Conservation (phyloP, 2,888 invertebrate genomes). For the Vesta saturnalis region DNA sequence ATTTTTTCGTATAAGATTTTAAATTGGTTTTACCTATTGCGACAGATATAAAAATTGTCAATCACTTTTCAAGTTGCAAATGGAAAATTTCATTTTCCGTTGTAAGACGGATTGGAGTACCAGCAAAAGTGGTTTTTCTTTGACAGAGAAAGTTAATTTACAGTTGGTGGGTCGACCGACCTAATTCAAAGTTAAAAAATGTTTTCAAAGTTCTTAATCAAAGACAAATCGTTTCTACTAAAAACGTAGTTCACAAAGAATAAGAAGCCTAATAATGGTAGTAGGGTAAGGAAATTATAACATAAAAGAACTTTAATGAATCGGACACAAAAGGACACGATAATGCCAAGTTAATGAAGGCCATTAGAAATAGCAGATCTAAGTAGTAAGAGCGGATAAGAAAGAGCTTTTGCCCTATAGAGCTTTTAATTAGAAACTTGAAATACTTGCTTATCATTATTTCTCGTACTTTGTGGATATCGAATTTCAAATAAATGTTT, state of each 20-base stretch:
- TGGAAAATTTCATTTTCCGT: conserved; percentile 3
- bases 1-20: not conserved
- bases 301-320: conserved; percentile 40
- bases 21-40: not conserved
- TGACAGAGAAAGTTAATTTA: conserved; percentile 32
- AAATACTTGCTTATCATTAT: conserved; percentile 32
- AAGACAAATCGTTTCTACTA: conserved; percentile 30
- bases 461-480: conserved; percentile 27
- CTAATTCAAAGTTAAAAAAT: conserved; percentile 31
- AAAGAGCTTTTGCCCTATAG: conserved; percentile 13
- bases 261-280: conserved; percentile 32
- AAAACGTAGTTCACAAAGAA: conserved; percentile 34
- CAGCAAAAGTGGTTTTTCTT: conserved; percentile 14
- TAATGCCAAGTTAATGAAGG: conserved; percentile 42
- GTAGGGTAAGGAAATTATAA: conserved; percentile 37
- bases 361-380: conserved; percentile 36
- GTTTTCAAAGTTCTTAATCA: conserved; percentile 34
- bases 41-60: conserved; percentile 1
- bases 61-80: not conserved
- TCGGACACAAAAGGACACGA: conserved; percentile 41
- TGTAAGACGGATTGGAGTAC: conserved; percentile 1
- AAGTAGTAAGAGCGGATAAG: conserved; percentile 27
- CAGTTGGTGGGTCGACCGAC: conserved; percentile 27
- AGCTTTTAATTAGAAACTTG: conserved; percentile 35
- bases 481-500: conserved; percentile 11